Base-by-base conservation (phyloP, 2,888 invertebrate genomes). In the Coelopa pilipes region DNA sequence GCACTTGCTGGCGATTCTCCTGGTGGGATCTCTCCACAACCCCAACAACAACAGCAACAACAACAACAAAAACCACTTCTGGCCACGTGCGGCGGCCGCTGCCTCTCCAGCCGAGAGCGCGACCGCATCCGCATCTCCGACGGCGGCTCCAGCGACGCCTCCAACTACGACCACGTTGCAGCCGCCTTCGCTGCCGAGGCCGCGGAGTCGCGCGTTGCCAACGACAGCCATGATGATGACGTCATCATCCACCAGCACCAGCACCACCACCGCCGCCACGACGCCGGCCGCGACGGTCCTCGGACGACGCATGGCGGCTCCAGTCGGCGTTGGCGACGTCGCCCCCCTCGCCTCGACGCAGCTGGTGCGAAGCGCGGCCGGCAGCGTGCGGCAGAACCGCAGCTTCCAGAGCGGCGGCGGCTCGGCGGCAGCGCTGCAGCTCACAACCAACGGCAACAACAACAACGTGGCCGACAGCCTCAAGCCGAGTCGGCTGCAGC, bases 1-100 rank as follows among this genome's bases (percentile, higher is more conserved):
- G 84, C 86, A 85, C 85, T 87, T 87, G 83, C 82, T 83, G 78
- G 82, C 82, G 79, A 80, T 83, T 77, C 81, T 84, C 77, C 77
- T 82, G 74, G 66, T 74, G 68, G 79, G 78, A 78, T 73, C 78
- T 69, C 77, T 74, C 17, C 57, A 69, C 66, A 71, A 53, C 57
- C 70, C 75, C 71, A 60, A 17, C 72, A 65, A 10, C 62, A 50
- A 24, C 24, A 24, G n/a, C 59, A 19, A 57, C 57, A 55, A 11
- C 17, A 46, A 68, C n/a, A 53, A 24, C 24, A 55, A 65, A 15
- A 17, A 49, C 34, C 19, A 45, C 5, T 55, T 59, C 60, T 50
- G 75, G 66, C 71, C 76, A 49, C 69, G 76, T 49, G 66, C 74
- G 57, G 47, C 73, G 45, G 50, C 50, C 45, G 55, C 74, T 34